Evolutionary conservation across 1,140 invertebrate species (phyloP), one percentile per base, ranked within the genome.

Genomic region (Glomeris maerens): DNA sequence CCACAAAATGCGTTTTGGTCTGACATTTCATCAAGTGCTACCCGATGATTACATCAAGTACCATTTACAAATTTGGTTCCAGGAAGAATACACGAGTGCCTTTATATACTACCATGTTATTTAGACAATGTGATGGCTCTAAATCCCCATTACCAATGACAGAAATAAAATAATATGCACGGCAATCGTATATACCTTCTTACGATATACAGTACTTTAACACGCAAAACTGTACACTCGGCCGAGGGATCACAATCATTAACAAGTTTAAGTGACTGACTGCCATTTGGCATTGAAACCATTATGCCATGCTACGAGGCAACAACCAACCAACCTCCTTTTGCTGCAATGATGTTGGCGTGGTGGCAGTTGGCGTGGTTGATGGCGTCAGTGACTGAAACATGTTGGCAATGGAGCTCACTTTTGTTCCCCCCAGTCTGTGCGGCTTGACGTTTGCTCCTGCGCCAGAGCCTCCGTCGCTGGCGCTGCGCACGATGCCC

Each of bases 391-490:
- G 64, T 27, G 58, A 62, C 72, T 85, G 82, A 67, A 90, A 90
- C 62, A 88, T 84, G 65, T 86, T 86, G 27, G 85, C 85, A 49
- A 90, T 89, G 70, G 88, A 83, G 28, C 84, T 87, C 59, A 88
- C 85, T 73, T 90, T 90, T 56, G 81, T 78, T 60, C 83, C 82
- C 57, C 74, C 70, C 3, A 31, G 29, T 23, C 45, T 29, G 0
- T 1, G 31, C 38, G 27, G 22, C 29, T 56, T 55, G 22, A 25
- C 4, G 20, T 22, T 17, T 4, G 29, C 17, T 4, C 44, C 48
- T n/a, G 7, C 10, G 7, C 26, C 7, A 7, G 7, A n/a, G 20
- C 7, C 20, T 22, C 45, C 74, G 71, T 27, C 22, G 45, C 23
- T 49, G 45, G 10, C 40, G 20, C 13, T 2, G 0, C 28, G n/a